These are phyloP conservation scores for Dyspetes luteomarginatus DNA, from an alignment of 2,888 invertebrate species.

Conservation along the genomic window DNA sequence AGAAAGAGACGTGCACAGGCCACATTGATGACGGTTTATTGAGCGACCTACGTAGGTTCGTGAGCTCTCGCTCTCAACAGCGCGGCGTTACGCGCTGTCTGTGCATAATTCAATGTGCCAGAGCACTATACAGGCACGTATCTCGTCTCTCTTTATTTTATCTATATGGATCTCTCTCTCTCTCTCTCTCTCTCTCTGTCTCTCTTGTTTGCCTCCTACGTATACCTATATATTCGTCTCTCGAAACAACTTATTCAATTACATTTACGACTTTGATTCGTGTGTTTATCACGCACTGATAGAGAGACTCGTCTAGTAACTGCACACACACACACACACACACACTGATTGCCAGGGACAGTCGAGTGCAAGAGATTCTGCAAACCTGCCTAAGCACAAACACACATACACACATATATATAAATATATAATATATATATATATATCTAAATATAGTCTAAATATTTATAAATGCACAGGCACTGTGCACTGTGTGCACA, in stretches of 20 bases:
- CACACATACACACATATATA: too few species aligned
- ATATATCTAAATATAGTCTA: too few species aligned
- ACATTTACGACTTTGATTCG: slow-evolving; percentile 4
- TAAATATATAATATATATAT: too few species aligned
- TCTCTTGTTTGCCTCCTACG: background rate
- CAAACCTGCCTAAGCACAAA: background rate
- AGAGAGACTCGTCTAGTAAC: background rate
- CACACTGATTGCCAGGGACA: background rate
- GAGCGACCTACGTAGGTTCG: slow-evolving; percentile 8
- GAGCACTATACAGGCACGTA: background rate
- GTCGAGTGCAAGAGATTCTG: background rate
- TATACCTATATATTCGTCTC: background rate
- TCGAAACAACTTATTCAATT: slow-evolving; percentile 41
- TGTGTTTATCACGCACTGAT: background rate
- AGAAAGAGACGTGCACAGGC: background rate
- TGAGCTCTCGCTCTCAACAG: background rate
- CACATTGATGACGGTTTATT: slow-evolving; percentile 44
- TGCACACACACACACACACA: too few species aligned
- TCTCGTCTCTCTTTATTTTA: background rate
- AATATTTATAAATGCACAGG: too few species aligned
- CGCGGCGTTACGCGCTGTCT: slow-evolving; percentile 3
- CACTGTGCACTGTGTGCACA: too few species aligned
- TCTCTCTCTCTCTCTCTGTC: background rate
- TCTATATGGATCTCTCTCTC: background rate
- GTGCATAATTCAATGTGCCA: slow-evolving; percentile 38